Base-by-base conservation (phyloP, 2,888 invertebrate species). In the Metacarcinus magister region DNA sequence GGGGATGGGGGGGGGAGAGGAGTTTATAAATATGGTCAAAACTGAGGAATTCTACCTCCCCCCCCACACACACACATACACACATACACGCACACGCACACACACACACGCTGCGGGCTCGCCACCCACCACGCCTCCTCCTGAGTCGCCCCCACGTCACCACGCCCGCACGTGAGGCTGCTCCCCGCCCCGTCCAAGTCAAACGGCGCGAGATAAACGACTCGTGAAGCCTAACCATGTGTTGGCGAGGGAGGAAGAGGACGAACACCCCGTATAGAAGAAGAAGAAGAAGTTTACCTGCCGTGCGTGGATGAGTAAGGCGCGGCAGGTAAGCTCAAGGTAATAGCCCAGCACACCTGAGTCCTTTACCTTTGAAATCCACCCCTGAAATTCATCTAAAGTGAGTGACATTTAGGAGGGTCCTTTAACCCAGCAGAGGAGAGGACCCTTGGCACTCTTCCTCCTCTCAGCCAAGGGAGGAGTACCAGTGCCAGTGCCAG, bases 1-100 rank as follows among this genome's bases (percentile, higher is more conserved):
- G 91, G 91, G 28, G 82, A 82, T 8, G 67, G 67, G 67, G 23
- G 67, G 67, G 23, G 32, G 5, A 0, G 8, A 4, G 32, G 82
- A 32, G 82, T 82, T 82, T 82, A 82, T 32, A 32, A 28, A 82
- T 82, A 82, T 82, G 82, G 82, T 82, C 82, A 82, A 32, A 82
- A 82, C 32, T 82, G 82, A 82, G 82, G 10, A 82, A 28, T 8
- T 32, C 82, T 23, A 28, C 28, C 82, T 10, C 82, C 13, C 23
- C 54, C 5, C 54, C 13, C 67, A 67, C 67, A 67, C 67, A 67
- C 67, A 67, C 67, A 67, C 67, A 67, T 19, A 28, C 82, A 32
- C 82, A 32, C 82, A 82, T 32, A 82, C 28, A 75, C 75, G 16
- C 2, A 75, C 32, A 82, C 82, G 8, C 82, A 28, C 4, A 82